Percentiles rank a stretch among this genome's conserved stretches.
Evolutionary conservation across 2,888 invertebrate species (phyloP).

Genomic region (Thera obeliscata): DNA sequence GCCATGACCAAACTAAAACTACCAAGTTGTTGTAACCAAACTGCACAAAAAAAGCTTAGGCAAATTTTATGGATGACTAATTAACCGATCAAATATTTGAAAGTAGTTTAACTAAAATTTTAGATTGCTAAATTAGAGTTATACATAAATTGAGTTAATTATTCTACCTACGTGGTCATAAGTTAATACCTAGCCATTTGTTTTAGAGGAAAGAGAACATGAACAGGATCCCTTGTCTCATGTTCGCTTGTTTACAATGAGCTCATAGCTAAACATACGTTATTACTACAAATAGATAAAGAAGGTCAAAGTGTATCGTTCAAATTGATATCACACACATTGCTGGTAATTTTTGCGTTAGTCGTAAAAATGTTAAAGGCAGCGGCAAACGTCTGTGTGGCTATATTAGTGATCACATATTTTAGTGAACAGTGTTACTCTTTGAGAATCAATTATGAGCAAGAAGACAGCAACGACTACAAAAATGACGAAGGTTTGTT

Average conservation of each 20-base stretch:
- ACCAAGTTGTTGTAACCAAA: too few species aligned
- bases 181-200: background rate
- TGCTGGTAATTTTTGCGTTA: constrained; percentile 38
- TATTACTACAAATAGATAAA: constrained; percentile 45
- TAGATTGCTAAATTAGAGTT: too few species aligned
- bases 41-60: too few species aligned
- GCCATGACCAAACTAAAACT: too few species aligned
- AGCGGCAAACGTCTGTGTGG: constrained; percentile 40
- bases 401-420: constrained; percentile 43
- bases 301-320: constrained; percentile 58
- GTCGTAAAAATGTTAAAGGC: constrained; percentile 53
- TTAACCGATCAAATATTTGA: too few species aligned
- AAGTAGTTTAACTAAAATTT: too few species aligned
- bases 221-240: constrained; percentile 25
- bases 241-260: constrained; percentile 40
- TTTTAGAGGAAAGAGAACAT: constrained; percentile 1
- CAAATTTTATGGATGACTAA: too few species aligned
- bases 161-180: background rate
- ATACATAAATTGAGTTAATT: too few species aligned
- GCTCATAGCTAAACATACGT: constrained; percentile 40
- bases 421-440: constrained; percentile 44
- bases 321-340: constrained; percentile 25
- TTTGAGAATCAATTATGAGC: constrained; percentile 35
- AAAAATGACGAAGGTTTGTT: constrained; percentile 18
- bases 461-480: constrained; percentile 20